A percentile compares a stretch with the other conserved stretches of the same genome.
These are phyloP conservation scores for Sebastolobus alascanus DNA, from an alignment of 2,797 vertebrate genomes.

Conservation along the genomic window DNA sequence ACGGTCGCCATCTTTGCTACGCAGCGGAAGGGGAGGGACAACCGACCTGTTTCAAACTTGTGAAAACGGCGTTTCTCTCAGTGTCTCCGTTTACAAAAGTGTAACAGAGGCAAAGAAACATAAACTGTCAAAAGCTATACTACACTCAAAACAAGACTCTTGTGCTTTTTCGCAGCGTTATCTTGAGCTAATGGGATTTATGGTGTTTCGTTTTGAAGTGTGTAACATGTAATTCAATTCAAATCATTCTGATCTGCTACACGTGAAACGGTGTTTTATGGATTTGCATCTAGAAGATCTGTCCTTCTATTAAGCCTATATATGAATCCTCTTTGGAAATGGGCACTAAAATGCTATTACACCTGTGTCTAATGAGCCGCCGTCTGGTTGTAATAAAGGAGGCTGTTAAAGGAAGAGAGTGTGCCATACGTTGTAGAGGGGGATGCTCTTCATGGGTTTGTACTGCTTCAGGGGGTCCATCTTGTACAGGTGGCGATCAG, in stretches of 20 bases:
- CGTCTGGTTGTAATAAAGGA: not conserved
- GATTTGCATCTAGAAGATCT: not conserved
- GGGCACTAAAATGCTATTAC: not conserved
- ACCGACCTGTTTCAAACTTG: no score
- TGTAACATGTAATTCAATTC: conserved; percentile 1
- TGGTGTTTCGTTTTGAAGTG: not conserved
- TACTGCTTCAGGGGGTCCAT: conserved; percentile 97
- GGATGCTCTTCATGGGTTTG: conserved; percentile 97
- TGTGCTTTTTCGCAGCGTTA: not conserved
- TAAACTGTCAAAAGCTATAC: no score
- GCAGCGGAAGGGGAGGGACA: no score
- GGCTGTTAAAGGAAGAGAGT: not conserved
- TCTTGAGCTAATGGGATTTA: not conserved
- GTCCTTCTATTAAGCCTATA: not conserved
- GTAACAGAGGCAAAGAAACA: not conserved
- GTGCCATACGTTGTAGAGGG: conserved; percentile 93
- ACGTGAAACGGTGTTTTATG: not conserved
- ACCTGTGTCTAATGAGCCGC: not conserved
- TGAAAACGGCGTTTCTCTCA: not conserved
- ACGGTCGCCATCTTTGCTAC: no score
- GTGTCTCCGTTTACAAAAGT: not conserved
- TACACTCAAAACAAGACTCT: no score
- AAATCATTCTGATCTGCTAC: not conserved
- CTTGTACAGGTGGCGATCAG: conserved; percentile 98
- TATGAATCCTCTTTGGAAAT: not conserved